These are phyloP conservation scores for Percopsis transmontana DNA, from an alignment of 2,113 vertebrate species.

Conservation along the genomic window DNA sequence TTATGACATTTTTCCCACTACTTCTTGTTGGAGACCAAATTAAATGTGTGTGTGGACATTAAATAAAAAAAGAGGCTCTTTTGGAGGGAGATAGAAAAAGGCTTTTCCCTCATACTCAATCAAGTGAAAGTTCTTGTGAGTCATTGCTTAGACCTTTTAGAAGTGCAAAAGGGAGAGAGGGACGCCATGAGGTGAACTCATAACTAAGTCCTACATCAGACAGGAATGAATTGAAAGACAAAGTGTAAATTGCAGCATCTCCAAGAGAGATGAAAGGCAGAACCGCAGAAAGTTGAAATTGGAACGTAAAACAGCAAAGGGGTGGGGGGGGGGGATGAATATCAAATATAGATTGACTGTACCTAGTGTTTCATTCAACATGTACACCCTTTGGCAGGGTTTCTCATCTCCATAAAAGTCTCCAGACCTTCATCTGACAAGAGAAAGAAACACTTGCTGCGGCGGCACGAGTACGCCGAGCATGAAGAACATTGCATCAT, in stretches of 20 bases:
- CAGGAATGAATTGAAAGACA: constrained; percentile 67
- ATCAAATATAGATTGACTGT: constrained; percentile 75
- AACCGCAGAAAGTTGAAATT: constrained; percentile 70
- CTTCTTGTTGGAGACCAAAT: constrained; percentile 66
- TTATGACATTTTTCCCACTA: constrained; percentile 68
- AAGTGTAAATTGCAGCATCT: constrained; percentile 73
- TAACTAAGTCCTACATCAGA: constrained; percentile 69
- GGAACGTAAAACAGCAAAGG: constrained; percentile 67
- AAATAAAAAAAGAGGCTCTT: constrained; percentile 65
- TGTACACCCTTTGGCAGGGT: constrained; percentile 70
- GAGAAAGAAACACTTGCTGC: constrained; percentile 56
- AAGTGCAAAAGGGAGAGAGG: constrained; percentile 39
- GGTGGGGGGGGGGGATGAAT: constrained; percentile 66
- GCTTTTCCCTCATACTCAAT: constrained; percentile 53
- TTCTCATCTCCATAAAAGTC: constrained; percentile 80
- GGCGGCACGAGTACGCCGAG: constrained; percentile 62
- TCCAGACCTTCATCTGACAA: constrained; percentile 71
- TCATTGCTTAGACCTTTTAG: constrained; percentile 66
- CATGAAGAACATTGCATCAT: constrained; percentile 66
- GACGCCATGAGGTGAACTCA: constrained; percentile 63
- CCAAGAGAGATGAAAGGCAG: constrained; percentile 70
- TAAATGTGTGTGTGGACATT: constrained; percentile 58
- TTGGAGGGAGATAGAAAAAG: constrained; percentile 44
- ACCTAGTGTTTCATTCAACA: constrained; percentile 73
- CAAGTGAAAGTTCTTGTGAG: constrained; percentile 57